Evolutionary conservation across 2,888 invertebrate species (phyloP).

Genomic region (Sarcophaga carnaria): DNA sequence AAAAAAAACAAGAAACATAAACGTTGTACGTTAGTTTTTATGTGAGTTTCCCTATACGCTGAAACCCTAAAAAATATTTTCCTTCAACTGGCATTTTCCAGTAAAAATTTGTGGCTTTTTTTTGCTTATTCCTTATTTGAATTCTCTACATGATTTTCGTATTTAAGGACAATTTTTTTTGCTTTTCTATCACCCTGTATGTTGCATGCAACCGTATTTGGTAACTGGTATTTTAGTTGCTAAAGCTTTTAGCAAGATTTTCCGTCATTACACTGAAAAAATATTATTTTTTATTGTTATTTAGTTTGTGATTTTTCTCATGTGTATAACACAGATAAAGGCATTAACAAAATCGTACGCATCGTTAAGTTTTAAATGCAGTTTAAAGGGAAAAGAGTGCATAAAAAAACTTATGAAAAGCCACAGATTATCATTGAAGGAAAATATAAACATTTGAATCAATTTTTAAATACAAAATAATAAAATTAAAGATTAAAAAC

Average conservation of each 20-base stretch:
- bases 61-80: constrained; percentile 2
- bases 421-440: background rate
- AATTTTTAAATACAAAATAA: background rate
- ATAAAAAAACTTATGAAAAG: too few species aligned
- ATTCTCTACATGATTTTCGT: constrained; percentile 29
- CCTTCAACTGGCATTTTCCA: background rate
- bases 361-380: constrained; percentile 30
- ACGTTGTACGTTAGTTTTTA: constrained; percentile 38
- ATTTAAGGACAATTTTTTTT: background rate
- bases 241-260: constrained; percentile 3
- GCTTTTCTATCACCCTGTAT: background rate
- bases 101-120: background rate
- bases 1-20: too few species aligned
- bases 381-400: background rate
- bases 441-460: background rate
- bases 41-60: background rate
- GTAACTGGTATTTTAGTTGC: background rate
- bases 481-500: background rate
- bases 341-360: background rate
- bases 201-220: background rate
- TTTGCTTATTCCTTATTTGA: background rate
- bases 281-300: background rate
- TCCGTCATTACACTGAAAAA: background rate
- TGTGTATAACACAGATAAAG: constrained; percentile 5
- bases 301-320: constrained; percentile 34